Percentiles rank a stretch among this genome's conserved stretches.
These are phyloP conservation scores for Scomber japonicus DNA, from an alignment of 2,113 vertebrate species.

Conservation along the genomic window DNA sequence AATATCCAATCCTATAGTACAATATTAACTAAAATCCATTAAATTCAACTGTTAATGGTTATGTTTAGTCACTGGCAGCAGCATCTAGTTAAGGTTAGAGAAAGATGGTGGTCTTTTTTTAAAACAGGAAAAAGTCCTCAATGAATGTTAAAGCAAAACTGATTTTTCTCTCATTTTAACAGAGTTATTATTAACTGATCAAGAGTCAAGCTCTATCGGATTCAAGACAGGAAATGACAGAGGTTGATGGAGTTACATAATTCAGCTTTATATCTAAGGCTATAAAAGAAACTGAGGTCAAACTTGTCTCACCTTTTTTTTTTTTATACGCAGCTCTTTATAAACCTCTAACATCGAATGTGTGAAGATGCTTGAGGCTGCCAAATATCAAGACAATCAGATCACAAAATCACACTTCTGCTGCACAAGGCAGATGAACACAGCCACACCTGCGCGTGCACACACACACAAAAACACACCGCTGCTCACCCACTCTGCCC, in stretches of 20 bases:
- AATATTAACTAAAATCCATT: no score
- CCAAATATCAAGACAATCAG: conserved; percentile 24
- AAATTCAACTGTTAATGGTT: no score
- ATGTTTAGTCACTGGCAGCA: no score
- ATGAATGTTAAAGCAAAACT: no score
- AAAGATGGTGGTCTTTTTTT: no score
- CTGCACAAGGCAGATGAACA: no score
- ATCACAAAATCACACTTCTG: not conserved
- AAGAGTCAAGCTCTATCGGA: not conserved
- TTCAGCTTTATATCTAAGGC: not conserved
- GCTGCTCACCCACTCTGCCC: not conserved
- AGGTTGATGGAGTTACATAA: not conserved
- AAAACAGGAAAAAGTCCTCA: no score
- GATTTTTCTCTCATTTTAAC: no score
- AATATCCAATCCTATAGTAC: no score
- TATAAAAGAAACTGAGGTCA: not conserved
- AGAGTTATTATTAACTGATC: no score
- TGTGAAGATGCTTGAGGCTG: not conserved
- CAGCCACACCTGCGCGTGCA: not conserved
- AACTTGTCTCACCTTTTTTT: not conserved
- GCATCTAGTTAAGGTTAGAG: no score
- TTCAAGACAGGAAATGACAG: not conserved
- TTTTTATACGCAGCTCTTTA: no score
- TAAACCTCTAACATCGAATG: not conserved
- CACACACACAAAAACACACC: conserved; percentile 30